These are phyloP conservation scores for Trinectes maculatus DNA, from an alignment of 2,113 vertebrate genomes.

Conservation along the genomic window DNA sequence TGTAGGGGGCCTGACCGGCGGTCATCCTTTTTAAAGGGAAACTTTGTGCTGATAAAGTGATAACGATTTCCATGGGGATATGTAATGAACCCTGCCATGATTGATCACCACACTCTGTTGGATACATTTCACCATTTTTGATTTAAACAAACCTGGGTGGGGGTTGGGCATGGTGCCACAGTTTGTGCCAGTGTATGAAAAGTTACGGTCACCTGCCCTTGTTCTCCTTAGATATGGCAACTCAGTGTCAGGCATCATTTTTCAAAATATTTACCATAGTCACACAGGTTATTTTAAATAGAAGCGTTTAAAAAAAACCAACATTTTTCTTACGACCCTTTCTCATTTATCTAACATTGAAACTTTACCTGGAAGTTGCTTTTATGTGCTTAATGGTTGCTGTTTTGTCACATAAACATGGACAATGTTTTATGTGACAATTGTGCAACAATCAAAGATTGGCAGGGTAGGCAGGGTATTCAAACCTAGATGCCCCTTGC, in stretches of 20 bases:
- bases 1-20: conserved; percentile 34
- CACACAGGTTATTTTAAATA: not conserved
- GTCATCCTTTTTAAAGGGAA: conserved; percentile 57
- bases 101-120: conserved; percentile 15
- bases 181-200: conserved; percentile 19
- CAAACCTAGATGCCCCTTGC: too few relatives aligned
- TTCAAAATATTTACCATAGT: conserved; percentile 7
- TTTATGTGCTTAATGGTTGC: not conserved
- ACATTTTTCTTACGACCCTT: not conserved
- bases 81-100: not conserved
- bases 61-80: conserved; percentile 22
- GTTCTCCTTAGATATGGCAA: conserved; percentile 10
- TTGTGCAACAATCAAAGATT: too few relatives aligned
- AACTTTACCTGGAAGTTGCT: not conserved
- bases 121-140: conserved; percentile 1
- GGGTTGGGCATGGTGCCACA: not conserved
- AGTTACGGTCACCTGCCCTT: conserved; percentile 65
- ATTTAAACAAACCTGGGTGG: not conserved
- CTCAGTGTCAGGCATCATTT: conserved; percentile 14
- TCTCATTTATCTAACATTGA: not conserved
- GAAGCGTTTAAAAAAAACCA: not conserved
- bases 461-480: too few relatives aligned
- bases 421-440: too few relatives aligned
- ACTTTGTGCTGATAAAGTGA: conserved; percentile 41
- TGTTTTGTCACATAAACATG: too few relatives aligned